Conservation (phyloP, 2,113 vertebrate species). For the Symphodus melops region DNA sequence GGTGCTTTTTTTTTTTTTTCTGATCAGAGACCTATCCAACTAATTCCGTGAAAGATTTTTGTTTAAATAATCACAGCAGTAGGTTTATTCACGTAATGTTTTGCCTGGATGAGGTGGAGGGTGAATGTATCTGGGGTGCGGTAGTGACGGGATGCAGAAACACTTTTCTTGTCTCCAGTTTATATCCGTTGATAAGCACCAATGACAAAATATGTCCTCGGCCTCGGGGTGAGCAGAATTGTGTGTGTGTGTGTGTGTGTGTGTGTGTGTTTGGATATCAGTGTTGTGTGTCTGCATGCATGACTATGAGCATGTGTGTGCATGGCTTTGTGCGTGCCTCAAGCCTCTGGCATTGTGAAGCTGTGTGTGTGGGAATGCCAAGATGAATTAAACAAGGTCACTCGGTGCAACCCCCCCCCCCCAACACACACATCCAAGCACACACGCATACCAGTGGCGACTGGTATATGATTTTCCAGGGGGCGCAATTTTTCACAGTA, state of each 20-base stretch:
- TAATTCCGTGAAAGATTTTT: conserved; percentile 34
- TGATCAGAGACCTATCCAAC: conserved; percentile 11
- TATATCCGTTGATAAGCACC: conserved; percentile 66
- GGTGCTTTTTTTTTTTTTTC: conserved; percentile 4
- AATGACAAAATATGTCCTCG: conserved; percentile 76
- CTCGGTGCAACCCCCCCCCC: conserved; percentile 60
- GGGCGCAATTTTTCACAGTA: too few relatives aligned
- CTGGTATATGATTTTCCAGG: too few relatives aligned
- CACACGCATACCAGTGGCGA: neutral
- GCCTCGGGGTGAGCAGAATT: conserved; percentile 48
- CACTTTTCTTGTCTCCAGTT: conserved; percentile 53
- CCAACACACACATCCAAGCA: neutral
- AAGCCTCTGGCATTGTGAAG: conserved; percentile 26
- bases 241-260: conserved; percentile 32
- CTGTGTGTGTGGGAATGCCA: conserved; percentile 11
- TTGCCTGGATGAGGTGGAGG: neutral
- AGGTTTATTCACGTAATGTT: conserved; percentile 33
- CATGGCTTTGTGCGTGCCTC: conserved; percentile 16
- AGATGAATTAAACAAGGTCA: conserved; percentile 79
- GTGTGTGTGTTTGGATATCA: neutral
- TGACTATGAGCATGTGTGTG: conserved; percentile 4
- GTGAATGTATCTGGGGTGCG: neutral
- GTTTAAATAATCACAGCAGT: conserved; percentile 31
- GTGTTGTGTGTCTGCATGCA: conserved; percentile 16
- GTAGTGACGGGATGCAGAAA: conserved; percentile 26